These are phyloP conservation scores for Lepus townsendii DNA, from an alignment of 2,797 vertebrate genomes.

Conservation along the genomic window DNA sequence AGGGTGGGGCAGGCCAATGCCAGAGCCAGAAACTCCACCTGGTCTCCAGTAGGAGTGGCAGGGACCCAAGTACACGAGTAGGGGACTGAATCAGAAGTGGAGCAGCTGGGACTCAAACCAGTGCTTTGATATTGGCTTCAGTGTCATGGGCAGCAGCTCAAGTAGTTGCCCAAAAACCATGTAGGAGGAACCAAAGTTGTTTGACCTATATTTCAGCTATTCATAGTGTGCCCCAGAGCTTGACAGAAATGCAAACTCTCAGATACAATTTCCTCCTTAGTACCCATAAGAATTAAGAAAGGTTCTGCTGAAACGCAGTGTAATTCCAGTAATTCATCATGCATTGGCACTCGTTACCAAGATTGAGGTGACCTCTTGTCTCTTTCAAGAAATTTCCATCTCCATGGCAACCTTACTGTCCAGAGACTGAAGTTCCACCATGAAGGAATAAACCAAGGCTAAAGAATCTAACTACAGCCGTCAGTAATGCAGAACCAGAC, in stretches of 20 bases:
- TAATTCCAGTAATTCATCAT: not conserved
- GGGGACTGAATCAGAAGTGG: too few relatives aligned
- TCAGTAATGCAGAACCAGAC: not conserved
- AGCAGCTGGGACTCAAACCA: too few relatives aligned
- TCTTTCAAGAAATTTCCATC: not conserved
- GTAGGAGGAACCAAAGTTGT: not conserved
- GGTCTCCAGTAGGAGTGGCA: too few relatives aligned
- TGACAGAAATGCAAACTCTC: not conserved
- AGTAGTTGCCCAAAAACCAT: not conserved
- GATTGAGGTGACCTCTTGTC: not conserved
- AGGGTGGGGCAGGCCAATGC: too few relatives aligned
- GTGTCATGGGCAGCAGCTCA: too few relatives aligned
- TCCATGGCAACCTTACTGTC: not conserved
- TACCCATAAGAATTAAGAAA: not conserved
- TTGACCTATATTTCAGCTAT: not conserved
- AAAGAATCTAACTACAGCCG: not conserved
- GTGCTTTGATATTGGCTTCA: too few relatives aligned
- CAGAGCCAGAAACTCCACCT: too few relatives aligned
- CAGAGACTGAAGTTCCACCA: not conserved
- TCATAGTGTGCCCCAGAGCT: not conserved
- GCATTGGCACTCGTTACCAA: not conserved
- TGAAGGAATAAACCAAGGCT: conserved; percentile 14
- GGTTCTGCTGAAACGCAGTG: not conserved
- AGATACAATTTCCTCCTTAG: not conserved
- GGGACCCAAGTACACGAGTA: too few relatives aligned